phyloP scores from a whole-genome alignment of 1,140 invertebrate species.

The Anastatus disparis region DNA sequence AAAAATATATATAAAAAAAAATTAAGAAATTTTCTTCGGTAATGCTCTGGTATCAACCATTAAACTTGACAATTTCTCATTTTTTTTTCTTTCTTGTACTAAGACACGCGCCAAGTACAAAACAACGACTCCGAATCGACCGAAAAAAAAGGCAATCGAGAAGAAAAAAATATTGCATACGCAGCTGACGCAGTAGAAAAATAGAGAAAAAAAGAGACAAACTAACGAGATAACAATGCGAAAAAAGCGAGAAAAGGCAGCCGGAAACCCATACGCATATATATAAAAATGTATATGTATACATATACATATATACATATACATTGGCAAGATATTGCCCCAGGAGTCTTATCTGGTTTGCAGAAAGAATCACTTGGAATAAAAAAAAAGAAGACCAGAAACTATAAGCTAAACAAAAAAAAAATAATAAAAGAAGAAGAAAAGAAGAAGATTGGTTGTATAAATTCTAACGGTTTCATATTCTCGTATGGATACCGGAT shows the following conservation, averaged over 20 bases:
- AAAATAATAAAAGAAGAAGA: too few species aligned
- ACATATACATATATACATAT: too few species aligned
- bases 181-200: not conserved
- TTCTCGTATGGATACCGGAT: not conserved
- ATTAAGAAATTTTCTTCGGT: too few species aligned
- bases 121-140: too few species aligned
- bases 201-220: not conserved
- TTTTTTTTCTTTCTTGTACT: too few species aligned
- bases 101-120: too few species aligned
- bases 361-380: not conserved
- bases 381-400: too few species aligned
- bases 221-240: conserved; percentile 16
- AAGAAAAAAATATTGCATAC: not conserved
- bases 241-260: not conserved
- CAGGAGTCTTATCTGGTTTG: conserved; percentile 23
- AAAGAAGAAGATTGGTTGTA: conserved; percentile 1
- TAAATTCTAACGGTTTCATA: conserved; percentile 15
- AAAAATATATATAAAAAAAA: too few species aligned
- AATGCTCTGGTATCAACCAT: too few species aligned
- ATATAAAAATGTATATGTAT: too few species aligned
- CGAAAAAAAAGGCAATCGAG: not conserved
- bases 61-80: not conserved
- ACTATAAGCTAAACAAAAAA: too few species aligned
- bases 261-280: not conserved
- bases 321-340: not conserved